Percentiles rank a stretch among this genome's conserved stretches.
Evolutionary conservation across 1,140 invertebrate genomes (phyloP).

Genomic region (Spodoptera frugiperda): DNA sequence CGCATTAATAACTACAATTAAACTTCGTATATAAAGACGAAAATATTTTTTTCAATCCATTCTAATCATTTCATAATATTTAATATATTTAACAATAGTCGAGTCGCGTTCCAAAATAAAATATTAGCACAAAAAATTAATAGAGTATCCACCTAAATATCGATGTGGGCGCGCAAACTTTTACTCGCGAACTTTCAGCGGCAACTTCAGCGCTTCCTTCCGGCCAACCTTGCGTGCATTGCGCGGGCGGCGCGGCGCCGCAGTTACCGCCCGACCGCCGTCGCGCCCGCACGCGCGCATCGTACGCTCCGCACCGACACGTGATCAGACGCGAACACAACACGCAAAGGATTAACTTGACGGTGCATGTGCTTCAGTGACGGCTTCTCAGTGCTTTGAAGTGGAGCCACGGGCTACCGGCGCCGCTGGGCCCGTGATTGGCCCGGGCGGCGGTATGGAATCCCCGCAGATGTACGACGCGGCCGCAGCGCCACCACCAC

Average conservation of each 20-base stretch:
- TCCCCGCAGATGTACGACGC: constrained; percentile 91
- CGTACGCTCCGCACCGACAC: constrained; percentile 52
- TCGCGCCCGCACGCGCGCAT: constrained; percentile 62
- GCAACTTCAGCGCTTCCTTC: constrained; percentile 77
- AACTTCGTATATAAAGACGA: background rate
- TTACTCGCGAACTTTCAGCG: constrained; percentile 78
- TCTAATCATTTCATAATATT: background rate
- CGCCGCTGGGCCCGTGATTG: constrained; percentile 78
- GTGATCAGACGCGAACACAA: constrained; percentile 52
- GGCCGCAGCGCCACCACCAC: constrained; percentile 84
- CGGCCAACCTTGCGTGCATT: constrained; percentile 76
- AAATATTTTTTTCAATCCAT: background rate
- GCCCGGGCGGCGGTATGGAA: constrained; percentile 87
- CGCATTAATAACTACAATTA: no score
- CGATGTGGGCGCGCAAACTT: constrained; percentile 65
- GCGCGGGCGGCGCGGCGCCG: constrained; percentile 63
- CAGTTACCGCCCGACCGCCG: constrained; percentile 76
- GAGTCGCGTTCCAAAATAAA: constrained; percentile 6
- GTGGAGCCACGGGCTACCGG: constrained; percentile 79
- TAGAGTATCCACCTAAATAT: constrained; percentile 20
- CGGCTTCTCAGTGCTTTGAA: constrained; percentile 78
- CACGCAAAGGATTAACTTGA: constrained; percentile 64
- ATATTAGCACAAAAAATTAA: constrained; percentile 13
- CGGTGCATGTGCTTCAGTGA: constrained; percentile 80
- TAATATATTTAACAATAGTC: background rate